Evolutionary conservation across 2,113 vertebrate genomes (phyloP).

Genomic region (Oceanites oceanicus): DNA sequence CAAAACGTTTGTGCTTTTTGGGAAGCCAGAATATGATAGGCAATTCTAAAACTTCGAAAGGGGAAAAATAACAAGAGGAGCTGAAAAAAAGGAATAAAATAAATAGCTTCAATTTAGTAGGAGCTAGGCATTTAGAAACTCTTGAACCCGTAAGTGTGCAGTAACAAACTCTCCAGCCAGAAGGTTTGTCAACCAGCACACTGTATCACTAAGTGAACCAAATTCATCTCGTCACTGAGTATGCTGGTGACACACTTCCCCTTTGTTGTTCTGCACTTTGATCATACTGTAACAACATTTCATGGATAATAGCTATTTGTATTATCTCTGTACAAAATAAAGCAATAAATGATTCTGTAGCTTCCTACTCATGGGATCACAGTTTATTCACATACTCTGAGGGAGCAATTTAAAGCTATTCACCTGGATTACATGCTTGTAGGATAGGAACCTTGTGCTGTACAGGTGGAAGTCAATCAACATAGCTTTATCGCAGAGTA

Average conservation of each 20-base stretch:
- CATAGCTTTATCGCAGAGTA: rapidly evolving
- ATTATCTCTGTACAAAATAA: background rate
- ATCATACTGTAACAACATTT: background rate
- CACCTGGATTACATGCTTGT: background rate
- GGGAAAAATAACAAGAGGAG: background rate
- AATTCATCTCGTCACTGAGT: rapidly evolving
- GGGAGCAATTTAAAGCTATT: background rate
- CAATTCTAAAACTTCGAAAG: background rate
- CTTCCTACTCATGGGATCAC: background rate
- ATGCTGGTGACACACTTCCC: background rate
- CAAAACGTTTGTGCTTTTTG: background rate
- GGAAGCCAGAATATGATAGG: background rate
- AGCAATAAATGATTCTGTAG: background rate
- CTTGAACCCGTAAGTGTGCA: background rate
- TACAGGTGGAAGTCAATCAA: background rate
- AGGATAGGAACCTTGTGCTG: background rate
- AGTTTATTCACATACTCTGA: background rate
- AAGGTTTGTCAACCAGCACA: background rate
- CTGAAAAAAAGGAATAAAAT: background rate
- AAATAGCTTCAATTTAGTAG: background rate
- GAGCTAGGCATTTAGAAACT: background rate
- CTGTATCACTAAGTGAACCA: background rate
- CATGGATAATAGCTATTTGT: background rate
- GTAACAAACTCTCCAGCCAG: background rate
- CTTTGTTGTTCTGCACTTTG: constrained; percentile 50